Percentiles rank a stretch among this genome's conserved stretches.
Evolutionary conservation across 2,888 invertebrate species (phyloP).

Genomic region (Dendrolimus houi): DNA sequence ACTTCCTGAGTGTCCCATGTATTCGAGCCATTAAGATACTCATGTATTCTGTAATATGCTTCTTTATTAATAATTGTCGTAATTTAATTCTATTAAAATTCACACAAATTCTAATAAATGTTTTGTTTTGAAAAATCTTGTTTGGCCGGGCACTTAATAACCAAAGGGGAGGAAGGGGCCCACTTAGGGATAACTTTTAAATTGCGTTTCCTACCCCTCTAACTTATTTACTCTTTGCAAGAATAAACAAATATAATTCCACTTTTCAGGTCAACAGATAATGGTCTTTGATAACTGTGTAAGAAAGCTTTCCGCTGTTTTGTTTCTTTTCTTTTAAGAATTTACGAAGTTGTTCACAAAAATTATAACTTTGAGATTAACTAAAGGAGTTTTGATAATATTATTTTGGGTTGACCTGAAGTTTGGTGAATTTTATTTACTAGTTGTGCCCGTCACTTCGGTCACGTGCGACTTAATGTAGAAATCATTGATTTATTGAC

Average conservation of each 20-base stretch:
- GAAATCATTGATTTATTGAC: no score
- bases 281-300: conserved; percentile 72
- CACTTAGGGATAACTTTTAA: conserved; percentile 62
- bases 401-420: conserved; percentile 21
- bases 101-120: not conserved
- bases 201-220: conserved; percentile 59
- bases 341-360: conserved; percentile 63
- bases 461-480: no score
- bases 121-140: conserved; percentile 37
- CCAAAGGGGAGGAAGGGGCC: conserved; percentile 38
- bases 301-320: conserved; percentile 75
- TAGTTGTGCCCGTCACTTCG: no score
- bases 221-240: conserved; percentile 71
- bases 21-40: no score
- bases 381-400: conserved; percentile 67
- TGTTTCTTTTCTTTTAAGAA: conserved; percentile 71
- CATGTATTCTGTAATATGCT: no score
- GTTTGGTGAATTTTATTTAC: not conserved
- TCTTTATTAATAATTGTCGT: no score
- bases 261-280: conserved; percentile 73
- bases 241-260: conserved; percentile 71
- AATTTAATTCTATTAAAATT: no score
- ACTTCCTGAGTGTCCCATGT: no score
- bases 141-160: conserved; percentile 40
- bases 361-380: conserved; percentile 71